Base-by-base conservation (phyloP, 2,797 vertebrate genomes). In the Semaprochilodus insignis region DNA sequence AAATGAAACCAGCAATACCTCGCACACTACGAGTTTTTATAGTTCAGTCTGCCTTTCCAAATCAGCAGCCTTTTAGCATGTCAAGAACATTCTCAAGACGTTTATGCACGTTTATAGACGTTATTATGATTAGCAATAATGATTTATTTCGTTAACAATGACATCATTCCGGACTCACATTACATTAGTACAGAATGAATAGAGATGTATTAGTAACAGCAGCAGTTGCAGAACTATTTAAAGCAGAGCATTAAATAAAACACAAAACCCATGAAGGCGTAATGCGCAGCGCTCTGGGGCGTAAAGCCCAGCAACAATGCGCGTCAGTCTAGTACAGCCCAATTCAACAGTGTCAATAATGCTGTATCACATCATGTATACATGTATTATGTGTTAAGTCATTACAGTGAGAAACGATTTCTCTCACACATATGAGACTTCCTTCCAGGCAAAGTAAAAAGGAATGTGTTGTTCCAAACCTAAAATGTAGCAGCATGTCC, bases 221-320 rank as follows among this genome's bases (percentile, higher is more conserved):
- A 77, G 25, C 73, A 75, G 17, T 54, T 60, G 73, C 54, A 76
- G 36, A 63, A 75, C 13, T 27, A 44, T 60, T 31, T n/a, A n/a
- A 81, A 69, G 80, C 65, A 75, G 0, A 34, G 1, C 40, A 21
- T 75, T 59, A 81, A 76, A 81, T 60, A 63, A 77, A 72, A 62
- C 2, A 55, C 11, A 76, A 10, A 52, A 69, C 51, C 17, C n/a
- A 27, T 34, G 0, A 55, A 52, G 14, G 14, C 48, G 10, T 27
- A 5, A 44, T 11, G 16, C 8, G 0, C 4, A 44, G 10, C 5
- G 40, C n/a, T 73, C 54, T 73, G 17, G 23, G 16, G 6, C 14
- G 2, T 31, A 27, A 31, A 34, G 13, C 48, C 21, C 27, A 72
- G 16, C 44, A 71, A 51, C 69, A 48, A 51, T 71, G 19, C 27